These are phyloP conservation scores for Litocranius walleri DNA, from an alignment of 2,113 vertebrate genomes.

Conservation along the genomic window DNA sequence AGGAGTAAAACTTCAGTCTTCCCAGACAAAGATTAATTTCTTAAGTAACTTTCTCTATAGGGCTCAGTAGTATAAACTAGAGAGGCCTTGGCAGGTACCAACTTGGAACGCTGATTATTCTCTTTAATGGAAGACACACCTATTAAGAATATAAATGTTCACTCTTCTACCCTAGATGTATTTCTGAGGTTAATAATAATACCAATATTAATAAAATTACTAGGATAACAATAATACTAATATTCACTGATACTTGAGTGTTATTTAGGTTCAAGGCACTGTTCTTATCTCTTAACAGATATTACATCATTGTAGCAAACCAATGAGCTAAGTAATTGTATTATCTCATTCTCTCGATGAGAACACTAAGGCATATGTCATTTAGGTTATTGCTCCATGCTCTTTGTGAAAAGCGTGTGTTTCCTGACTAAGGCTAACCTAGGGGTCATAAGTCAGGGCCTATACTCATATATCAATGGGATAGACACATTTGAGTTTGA, in stretches of 20 bases:
- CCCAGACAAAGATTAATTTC: not conserved
- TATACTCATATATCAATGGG: not conserved
- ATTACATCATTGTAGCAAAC: not conserved
- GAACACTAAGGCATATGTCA: not conserved
- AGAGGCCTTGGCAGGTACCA: not conserved
- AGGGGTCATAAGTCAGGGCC: not conserved
- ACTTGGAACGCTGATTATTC: not conserved
- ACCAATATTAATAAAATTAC: not conserved
- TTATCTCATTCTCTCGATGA: conserved; percentile 5
- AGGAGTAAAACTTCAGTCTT: conserved; percentile 25
- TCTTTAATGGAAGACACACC: not conserved
- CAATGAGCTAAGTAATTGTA: not conserved
- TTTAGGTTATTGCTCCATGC: not conserved
- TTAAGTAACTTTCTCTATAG: not conserved
- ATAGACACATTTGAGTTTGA: not conserved
- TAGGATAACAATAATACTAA: not conserved
- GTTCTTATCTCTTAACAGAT: not conserved
- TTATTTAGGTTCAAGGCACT: not conserved
- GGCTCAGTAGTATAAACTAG: not conserved
- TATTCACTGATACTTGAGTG: not conserved
- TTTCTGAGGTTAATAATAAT: not conserved
- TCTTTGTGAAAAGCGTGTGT: not conserved
- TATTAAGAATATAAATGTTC: not conserved
- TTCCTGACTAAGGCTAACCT: not conserved
- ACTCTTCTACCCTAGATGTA: not conserved